A percentile compares a stretch with the other conserved stretches of the same genome.
phyloP scores from a whole-genome alignment of 53 echinoderm and acorn worm genomes.

The Mesocentrotus franciscanus region DNA sequence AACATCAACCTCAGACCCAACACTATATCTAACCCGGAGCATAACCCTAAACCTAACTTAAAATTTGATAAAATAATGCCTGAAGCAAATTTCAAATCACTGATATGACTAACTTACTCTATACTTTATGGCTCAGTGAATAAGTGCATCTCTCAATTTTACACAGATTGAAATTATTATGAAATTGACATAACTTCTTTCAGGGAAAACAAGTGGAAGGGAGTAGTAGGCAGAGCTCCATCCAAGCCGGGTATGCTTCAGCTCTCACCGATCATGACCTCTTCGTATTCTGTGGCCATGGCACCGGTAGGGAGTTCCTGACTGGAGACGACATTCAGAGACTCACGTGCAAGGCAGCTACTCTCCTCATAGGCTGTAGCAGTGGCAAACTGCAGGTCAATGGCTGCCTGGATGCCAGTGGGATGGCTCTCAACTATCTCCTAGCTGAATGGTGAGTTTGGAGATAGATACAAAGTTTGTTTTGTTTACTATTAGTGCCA shows the following conservation, averaged over 20 bases:
- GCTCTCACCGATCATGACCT: slow-evolving; percentile 91
- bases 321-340: slow-evolving; percentile 97
- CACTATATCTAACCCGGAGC: too few relatives aligned
- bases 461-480: neutral
- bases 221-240: slow-evolving; percentile 89
- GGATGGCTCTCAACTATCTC: slow-evolving; percentile 97
- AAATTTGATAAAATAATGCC: too few relatives aligned
- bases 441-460: slow-evolving; percentile 90
- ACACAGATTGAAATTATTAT: too few relatives aligned
- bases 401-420: slow-evolving; percentile 86
- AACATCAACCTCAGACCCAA: too few relatives aligned
- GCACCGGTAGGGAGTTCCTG: slow-evolving; percentile 92
- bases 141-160: too few relatives aligned
- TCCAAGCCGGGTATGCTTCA: slow-evolving; percentile 86
- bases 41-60: too few relatives aligned
- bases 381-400: slow-evolving; percentile 93
- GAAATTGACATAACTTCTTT: neutral
- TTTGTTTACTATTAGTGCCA: neutral
- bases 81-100: too few relatives aligned
- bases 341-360: slow-evolving; percentile 86
- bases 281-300: slow-evolving; percentile 99
- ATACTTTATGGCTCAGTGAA: too few relatives aligned
- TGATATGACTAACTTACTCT: too few relatives aligned
- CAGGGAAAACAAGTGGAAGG: slow-evolving; percentile 91
- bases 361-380: slow-evolving; percentile 97